Evolutionary conservation across 2,113 vertebrate species (phyloP).

Genomic region (Bubalus kerabau): DNA sequence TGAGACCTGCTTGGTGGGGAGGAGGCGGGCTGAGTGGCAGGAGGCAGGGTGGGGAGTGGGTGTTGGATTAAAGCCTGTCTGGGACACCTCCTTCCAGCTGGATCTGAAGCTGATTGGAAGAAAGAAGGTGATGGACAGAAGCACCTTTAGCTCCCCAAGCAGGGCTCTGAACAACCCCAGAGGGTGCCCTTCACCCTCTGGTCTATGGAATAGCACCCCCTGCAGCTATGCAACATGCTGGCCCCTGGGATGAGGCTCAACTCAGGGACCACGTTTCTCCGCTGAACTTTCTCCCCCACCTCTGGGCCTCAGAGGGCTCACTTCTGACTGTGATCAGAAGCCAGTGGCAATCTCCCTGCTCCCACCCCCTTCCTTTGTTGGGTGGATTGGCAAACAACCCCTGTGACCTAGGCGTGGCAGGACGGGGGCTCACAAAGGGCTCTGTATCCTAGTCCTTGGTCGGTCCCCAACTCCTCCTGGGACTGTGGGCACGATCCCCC

Average conservation of each 20-base stretch:
- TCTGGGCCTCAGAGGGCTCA: not conserved
- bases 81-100: not conserved
- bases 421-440: not conserved
- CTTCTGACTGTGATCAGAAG: not conserved
- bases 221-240: not conserved
- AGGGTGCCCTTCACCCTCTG: not conserved
- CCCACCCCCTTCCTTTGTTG: not conserved
- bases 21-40: not conserved
- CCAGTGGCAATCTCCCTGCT: not conserved
- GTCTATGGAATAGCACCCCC: not conserved
- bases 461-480: not conserved
- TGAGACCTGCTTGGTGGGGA: not conserved
- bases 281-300: not conserved
- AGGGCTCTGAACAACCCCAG: not conserved
- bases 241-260: not conserved
- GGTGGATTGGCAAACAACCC: not conserved
- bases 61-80: not conserved
- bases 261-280: not conserved
- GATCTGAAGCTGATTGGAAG: not conserved
- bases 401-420: not conserved
- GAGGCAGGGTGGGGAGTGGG: not conserved
- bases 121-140: not conserved
- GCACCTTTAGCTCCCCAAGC: not conserved
- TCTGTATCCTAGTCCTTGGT: not conserved
- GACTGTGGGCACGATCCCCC: not conserved